Conservation (phyloP, 2,888 invertebrate genomes). For the Aleiodes testaceus region DNA sequence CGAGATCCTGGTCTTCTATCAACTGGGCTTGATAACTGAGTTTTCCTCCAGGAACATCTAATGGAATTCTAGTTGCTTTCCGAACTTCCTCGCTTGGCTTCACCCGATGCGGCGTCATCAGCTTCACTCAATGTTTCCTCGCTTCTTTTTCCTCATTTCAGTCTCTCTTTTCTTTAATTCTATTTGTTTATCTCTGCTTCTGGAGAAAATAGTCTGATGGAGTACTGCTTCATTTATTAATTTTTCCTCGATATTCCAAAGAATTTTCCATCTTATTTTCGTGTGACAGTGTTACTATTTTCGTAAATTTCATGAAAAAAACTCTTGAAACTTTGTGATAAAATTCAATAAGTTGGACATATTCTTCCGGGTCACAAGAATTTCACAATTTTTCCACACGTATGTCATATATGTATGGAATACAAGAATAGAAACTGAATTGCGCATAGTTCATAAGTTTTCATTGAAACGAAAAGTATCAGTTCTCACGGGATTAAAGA, state of each 20-base stretch:
- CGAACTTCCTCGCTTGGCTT: slow-evolving; percentile 27
- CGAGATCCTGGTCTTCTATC: slow-evolving; percentile 18
- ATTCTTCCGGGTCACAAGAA: slow-evolving; percentile 22
- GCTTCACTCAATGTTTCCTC: slow-evolving; percentile 1
- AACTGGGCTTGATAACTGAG: slow-evolving; percentile 6
- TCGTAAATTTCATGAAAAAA: too few species aligned
- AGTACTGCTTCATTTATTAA: background rate
- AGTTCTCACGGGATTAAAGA: slow-evolving; percentile 18
- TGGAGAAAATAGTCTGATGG: background rate
- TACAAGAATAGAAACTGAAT: slow-evolving; percentile 27
- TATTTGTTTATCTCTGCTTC: background rate
- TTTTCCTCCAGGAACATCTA: slow-evolving; percentile 9
- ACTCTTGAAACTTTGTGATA: slow-evolving; percentile 1
- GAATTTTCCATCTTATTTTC: too few species aligned
- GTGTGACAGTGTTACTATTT: too few species aligned
- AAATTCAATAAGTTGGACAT: background rate
- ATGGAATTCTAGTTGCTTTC: slow-evolving; percentile 23
- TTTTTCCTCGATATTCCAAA: too few species aligned
- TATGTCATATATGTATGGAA: background rate
- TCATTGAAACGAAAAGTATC: slow-evolving; percentile 32
- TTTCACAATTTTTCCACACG: slow-evolving; percentile 7
- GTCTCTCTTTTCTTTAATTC: background rate
- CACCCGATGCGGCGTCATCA: slow-evolving; percentile 22
- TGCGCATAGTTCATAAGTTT: slow-evolving; percentile 21
- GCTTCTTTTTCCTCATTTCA: background rate